phyloP scores from a whole-genome alignment of 2,113 vertebrate species.

The Cisticola juncidis region DNA sequence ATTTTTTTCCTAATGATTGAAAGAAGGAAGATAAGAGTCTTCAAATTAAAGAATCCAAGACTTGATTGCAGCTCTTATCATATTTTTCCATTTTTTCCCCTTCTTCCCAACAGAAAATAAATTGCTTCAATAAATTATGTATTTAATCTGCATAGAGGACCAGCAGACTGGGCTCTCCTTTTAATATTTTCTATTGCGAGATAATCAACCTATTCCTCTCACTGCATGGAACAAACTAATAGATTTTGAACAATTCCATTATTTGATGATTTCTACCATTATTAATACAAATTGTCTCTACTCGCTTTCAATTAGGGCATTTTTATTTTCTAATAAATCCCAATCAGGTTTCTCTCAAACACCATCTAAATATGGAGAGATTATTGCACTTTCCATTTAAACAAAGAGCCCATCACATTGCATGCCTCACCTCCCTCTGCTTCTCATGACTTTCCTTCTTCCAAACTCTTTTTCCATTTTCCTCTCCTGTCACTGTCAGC shows the following conservation, averaged over 20 bases:
- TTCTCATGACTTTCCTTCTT: background rate
- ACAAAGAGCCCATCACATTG: background rate
- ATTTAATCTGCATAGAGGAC: conserved; percentile 59
- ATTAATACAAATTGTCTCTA: conserved; percentile 73
- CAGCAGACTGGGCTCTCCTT: background rate
- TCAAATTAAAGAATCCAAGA: conserved; percentile 58
- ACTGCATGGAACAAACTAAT: conserved; percentile 54
- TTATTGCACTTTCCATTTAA: background rate
- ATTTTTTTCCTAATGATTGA: conserved; percentile 54
- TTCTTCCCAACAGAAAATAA: conserved; percentile 63
- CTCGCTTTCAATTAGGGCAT: conserved; percentile 65
- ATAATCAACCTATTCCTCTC: conserved; percentile 63
- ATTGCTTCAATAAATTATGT: conserved; percentile 65
- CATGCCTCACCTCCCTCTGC: background rate
- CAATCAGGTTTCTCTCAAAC: conserved; percentile 60
- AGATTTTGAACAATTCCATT: conserved; percentile 63
- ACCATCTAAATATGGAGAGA: conserved; percentile 2
- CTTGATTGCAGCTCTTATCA: conserved; percentile 51
- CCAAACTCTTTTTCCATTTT: background rate
- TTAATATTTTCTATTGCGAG: background rate
- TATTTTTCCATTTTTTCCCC: conserved; percentile 35
- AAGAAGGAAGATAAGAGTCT: conserved; percentile 65
- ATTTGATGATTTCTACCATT: conserved; percentile 65
- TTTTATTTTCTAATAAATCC: conserved; percentile 75
- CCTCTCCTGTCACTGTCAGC: background rate